phyloP scores from a whole-genome alignment of 2,888 invertebrate species.

The Galerucella pusilla region DNA sequence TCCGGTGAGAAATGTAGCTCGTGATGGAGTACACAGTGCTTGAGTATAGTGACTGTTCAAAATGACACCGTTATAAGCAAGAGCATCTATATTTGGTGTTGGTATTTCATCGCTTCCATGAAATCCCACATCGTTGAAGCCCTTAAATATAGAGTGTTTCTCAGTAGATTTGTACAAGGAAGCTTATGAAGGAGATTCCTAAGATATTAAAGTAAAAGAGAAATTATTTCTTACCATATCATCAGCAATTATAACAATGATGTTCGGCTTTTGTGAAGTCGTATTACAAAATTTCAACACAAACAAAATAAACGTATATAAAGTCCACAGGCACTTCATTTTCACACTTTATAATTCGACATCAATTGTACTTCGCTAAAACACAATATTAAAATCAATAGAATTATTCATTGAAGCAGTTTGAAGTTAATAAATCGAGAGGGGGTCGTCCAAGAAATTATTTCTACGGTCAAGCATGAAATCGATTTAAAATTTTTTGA shows the following conservation, averaged over 20 bases:
- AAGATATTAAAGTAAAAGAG: constrained; percentile 15
- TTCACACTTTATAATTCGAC: not conserved
- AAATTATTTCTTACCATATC: constrained; percentile 74
- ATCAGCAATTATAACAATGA: constrained; percentile 83
- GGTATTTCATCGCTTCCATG: constrained; percentile 89
- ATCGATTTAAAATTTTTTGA: constrained; percentile 21
- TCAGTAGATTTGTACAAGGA: no score
- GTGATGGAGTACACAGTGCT: constrained; percentile 88
- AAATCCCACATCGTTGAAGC: constrained; percentile 92
- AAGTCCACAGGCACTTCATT: constrained; percentile 6
- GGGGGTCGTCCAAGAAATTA: constrained; percentile 4
- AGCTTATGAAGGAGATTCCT: not conserved
- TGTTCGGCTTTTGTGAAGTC: constrained; percentile 67
- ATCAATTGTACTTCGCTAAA: not conserved
- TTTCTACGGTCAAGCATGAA: constrained; percentile 20
- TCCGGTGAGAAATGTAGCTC: constrained; percentile 86
- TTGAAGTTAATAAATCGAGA: not conserved
- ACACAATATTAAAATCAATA: constrained; percentile 11
- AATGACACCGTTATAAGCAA: constrained; percentile 89
- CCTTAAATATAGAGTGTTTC: constrained; percentile 68
- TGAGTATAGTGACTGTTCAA: constrained; percentile 89
- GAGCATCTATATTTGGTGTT: constrained; percentile 90
- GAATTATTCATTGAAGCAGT: constrained; percentile 7
- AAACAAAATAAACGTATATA: not conserved
- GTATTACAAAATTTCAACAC: not conserved